Base-by-base conservation (phyloP, 2,113 vertebrate species). In the Platichthys stellatus region DNA sequence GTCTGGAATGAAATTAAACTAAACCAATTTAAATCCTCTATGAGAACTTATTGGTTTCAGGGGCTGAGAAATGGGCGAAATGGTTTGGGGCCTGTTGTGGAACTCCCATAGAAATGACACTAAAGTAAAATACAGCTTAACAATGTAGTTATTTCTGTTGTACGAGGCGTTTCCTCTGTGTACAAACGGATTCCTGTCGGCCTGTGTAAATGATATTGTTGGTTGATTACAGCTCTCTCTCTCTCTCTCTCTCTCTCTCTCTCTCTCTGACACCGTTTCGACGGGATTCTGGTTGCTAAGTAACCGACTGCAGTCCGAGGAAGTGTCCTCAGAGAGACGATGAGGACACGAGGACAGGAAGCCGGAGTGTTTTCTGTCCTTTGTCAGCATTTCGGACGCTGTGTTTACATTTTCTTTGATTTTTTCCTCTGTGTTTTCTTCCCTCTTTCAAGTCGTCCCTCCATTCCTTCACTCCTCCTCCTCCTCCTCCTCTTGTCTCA, bases 241-340 rank as follows among this genome's bases (percentile, higher is more conserved):
- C 80, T 80, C 61, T 57, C 74, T 69, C 85, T 76, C 66, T 83
- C 76, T 78, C 11, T 84, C 61, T 57, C 74, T 67, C 74, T 0
- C 72, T 74, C 56, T 81, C 72, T 74, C 72, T 92, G 89, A 91
- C 90, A 92, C 87, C 87, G 77, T 92, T 63, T 86, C 78, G 14
- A 83, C 76, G 78, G 84, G 83, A 85, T 80, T 86, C 63, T 43
- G 87, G 92, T 93, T 93, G 91, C 92, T 86, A 77, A 70, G 92
- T 89, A 92, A 93, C 91, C 87, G 21, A 68, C 81, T 61, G 69
- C 85, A 88, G 90, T 89, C 89, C 68, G 35, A 80, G 88, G 85
- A 83, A 85, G 4, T 18, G 85, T 80, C 77, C 67, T 2, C 69
- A 9, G 86, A 86, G 80, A 79, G 66, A 76, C 24, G 24, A 23